Base-by-base conservation (phyloP, 2,797 vertebrate species). In the Myripristis jacobus region DNA sequence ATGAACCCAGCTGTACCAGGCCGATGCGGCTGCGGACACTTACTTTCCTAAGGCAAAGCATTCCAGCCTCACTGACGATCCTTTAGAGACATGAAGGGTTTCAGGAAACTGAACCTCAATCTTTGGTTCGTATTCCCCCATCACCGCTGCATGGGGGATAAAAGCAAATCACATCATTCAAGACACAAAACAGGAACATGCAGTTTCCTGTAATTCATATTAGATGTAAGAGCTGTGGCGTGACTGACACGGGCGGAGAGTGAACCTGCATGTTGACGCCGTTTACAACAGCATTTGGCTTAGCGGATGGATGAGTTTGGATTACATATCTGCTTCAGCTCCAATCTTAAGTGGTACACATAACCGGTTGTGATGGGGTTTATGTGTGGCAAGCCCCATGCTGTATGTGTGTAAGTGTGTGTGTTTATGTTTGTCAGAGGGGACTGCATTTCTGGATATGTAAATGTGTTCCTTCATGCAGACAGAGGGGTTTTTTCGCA, bases 1-100 rank as follows among this genome's bases (percentile, higher is more conserved):
- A 52, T 43, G 53, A 63, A 2, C 29, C 29, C 13, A 1, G 2
- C 11, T 2, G 36, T 2, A 41, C 27, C 36, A 5, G 53, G 44
- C 50, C 56, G 65, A 67, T 73, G 29, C 53, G 48, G 47, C 12
- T 46, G 29, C 12, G 43, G 29, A 34, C 71, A 97, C 97, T 96
- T 95, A 98, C 97, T 99, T 99, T 92, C 96, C 96, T 86, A 98
- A 91, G 77, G 97, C 96, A 76, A 98, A 98, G 89, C 96, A 98
- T 82, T 98, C 97, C 90, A 98, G 90, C 77, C 94, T 96, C 79
- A 97, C 96, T 0, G 95, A 97, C 10, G 95, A 92, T 90, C 97
- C 97, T 92, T 95, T 97, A 0, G 95, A 93, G 55, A 96, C 93
- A 0, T 93, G 92, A 55, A 96, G 93, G 0, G 67, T 94, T 88